phyloP scores from a whole-genome alignment of 2,113 vertebrate genomes.

The Cyanoramphus novaezelandiae region DNA sequence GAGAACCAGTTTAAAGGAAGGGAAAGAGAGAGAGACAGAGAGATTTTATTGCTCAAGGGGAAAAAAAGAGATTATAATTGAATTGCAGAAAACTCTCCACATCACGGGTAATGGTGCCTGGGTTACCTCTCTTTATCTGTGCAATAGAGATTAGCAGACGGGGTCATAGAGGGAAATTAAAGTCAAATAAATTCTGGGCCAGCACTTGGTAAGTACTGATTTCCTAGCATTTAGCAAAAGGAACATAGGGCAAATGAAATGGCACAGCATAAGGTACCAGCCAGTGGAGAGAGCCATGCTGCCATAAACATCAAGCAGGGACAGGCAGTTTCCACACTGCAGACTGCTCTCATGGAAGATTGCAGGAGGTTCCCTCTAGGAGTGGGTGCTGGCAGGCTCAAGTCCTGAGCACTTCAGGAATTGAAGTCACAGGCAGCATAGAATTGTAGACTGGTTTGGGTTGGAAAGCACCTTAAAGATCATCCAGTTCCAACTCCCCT shows the following conservation, averaged over 20 bases:
- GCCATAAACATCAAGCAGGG: accelerated
- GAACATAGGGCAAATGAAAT: constrained; percentile 1
- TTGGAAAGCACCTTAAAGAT: not conserved
- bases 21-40: not conserved
- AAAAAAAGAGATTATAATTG: constrained; percentile 51
- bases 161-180: constrained; percentile 67
- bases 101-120: constrained; percentile 47
- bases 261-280: not conserved
- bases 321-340: not conserved
- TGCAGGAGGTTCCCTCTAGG: not conserved
- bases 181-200: constrained; percentile 59
- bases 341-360: not conserved
- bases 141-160: constrained; percentile 60
- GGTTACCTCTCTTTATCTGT: constrained; percentile 67
- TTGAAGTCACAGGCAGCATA: not conserved
- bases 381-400: not conserved
- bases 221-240: constrained; percentile 7
- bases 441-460: not conserved
- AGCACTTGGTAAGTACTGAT: constrained; percentile 33
- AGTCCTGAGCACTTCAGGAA: not conserved
- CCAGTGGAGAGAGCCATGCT: not conserved
- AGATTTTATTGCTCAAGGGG: constrained; percentile 43
- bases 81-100: constrained; percentile 62
- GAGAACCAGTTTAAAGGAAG: constrained; percentile 12
- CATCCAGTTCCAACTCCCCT: not conserved